A percentile compares a stretch with the other conserved stretches of the same genome.
phyloP scores from a whole-genome alignment of 2,113 vertebrate genomes.

The Nematolebias whitei region DNA sequence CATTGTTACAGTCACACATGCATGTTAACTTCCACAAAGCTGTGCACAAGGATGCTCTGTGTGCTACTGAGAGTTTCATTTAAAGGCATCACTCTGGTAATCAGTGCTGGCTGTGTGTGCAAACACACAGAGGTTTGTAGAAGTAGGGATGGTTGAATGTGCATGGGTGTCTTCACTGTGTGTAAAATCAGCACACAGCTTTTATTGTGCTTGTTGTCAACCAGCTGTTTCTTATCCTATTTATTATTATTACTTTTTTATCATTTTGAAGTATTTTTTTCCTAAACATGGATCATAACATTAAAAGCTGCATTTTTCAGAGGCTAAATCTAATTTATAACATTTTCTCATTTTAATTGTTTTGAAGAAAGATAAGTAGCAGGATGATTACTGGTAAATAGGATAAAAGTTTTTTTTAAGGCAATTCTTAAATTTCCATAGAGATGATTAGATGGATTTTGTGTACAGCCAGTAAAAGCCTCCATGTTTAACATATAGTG shows the following conservation, averaged over 20 bases:
- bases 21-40: constrained; percentile 33
- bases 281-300: no score
- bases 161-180: background rate
- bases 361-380: background rate
- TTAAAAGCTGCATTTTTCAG: background rate
- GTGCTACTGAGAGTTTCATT: constrained; percentile 45
- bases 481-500: constrained; percentile 29
- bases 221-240: constrained; percentile 66
- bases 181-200: constrained; percentile 6
- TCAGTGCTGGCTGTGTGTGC: constrained; percentile 58
- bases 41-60: constrained; percentile 39
- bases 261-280: constrained; percentile 22
- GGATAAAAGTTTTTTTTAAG: background rate
- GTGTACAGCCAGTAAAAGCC: constrained; percentile 14
- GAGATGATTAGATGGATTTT: constrained; percentile 30
- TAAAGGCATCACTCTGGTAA: constrained; percentile 46
- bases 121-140: constrained; percentile 46
- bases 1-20: constrained; percentile 19
- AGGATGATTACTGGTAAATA: background rate
- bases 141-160: constrained; percentile 48
- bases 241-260: constrained; percentile 42
- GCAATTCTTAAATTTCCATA: constrained; percentile 1
- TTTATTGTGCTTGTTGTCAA: constrained; percentile 54
- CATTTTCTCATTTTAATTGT: background rate
- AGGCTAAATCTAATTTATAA: background rate